Conservation (phyloP, 30 jellyfish, hydroid and myxozoan species). For the Aurelia sp. region DNA sequence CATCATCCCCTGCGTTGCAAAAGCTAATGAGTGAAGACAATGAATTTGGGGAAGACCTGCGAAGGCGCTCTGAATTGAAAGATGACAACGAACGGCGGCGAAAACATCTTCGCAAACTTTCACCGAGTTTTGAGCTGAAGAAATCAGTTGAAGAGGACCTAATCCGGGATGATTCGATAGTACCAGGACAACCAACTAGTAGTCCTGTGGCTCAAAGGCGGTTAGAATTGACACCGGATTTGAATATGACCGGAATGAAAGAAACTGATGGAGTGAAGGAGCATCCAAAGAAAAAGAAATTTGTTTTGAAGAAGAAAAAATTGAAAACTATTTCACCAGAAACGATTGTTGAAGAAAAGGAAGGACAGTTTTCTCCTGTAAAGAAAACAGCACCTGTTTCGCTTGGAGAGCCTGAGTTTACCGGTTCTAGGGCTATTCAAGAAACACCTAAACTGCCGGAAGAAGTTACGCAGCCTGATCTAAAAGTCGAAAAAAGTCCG, state of each 20-base stretch:
- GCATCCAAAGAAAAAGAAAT: constrained; percentile 71
- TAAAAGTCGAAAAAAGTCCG: neutral
- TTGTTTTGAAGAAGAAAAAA: constrained; percentile 62
- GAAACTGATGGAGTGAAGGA: neutral
- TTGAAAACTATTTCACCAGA: constrained; percentile 31
- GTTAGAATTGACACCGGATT: neutral
- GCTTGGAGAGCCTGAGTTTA: neutral
- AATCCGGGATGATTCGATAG: constrained; percentile 19
- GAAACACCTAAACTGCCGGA: neutral
- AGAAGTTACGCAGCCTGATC: neutral
- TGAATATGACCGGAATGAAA: neutral
- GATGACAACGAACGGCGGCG: constrained; percentile 32
- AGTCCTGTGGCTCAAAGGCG: neutral
- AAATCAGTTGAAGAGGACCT: constrained; percentile 49
- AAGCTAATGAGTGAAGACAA: constrained; percentile 77
- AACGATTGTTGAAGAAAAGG: constrained; percentile 39
- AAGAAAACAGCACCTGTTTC: neutral
- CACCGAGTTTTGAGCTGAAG: constrained; percentile 41
- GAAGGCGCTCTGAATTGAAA: constrained; percentile 51
- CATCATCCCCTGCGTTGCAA: constrained; percentile 90
- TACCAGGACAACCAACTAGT: constrained; percentile 46
- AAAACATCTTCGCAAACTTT: constrained; percentile 38
- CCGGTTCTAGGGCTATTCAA: neutral
- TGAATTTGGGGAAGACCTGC: constrained; percentile 76
- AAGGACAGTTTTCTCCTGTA: neutral